phyloP scores from a whole-genome alignment of 2,113 vertebrate species.

The Ctenomys sociabilis region DNA sequence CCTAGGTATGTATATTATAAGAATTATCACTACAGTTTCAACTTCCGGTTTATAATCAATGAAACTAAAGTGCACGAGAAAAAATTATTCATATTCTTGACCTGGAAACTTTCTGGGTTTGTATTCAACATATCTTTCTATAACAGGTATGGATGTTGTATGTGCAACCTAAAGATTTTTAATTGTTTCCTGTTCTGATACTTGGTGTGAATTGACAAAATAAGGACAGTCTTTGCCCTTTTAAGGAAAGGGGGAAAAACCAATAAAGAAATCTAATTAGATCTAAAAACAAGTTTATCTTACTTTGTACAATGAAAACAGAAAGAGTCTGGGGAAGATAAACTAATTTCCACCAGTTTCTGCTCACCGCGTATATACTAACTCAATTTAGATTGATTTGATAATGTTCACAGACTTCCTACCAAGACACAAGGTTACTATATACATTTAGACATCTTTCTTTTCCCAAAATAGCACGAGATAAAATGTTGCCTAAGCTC shows the following conservation, averaged over 20 bases:
- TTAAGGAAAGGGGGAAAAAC: conserved; percentile 43
- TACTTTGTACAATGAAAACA: conserved; percentile 85
- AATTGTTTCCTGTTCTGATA: conserved; percentile 79
- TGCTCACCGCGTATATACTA: conserved; percentile 87
- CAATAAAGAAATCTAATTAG: conserved; percentile 86
- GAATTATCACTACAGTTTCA: background rate
- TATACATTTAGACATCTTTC: conserved; percentile 78
- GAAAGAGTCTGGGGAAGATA: conserved; percentile 86
- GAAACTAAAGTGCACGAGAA: conserved; percentile 58
- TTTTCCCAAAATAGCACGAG: conserved; percentile 75
- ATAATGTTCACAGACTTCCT: conserved; percentile 86
- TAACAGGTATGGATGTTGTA: conserved; percentile 76
- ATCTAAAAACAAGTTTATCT: conserved; percentile 87
- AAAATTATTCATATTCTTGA: conserved; percentile 35
- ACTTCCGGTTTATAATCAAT: conserved; percentile 66
- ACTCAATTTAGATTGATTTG: conserved; percentile 89
- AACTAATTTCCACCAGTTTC: conserved; percentile 90
- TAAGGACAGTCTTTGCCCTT: conserved; percentile 68
- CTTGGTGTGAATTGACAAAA: conserved; percentile 74
- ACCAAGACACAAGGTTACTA: conserved; percentile 81
- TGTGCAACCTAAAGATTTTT: conserved; percentile 59
- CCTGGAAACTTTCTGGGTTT: conserved; percentile 70
- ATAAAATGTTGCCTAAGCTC: conserved; percentile 84
- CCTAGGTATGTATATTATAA: background rate
- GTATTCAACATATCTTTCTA: conserved; percentile 67